A percentile compares a stretch with the other conserved stretches of the same genome.
phyloP scores from a whole-genome alignment of 2,113 vertebrate genomes.

The Pithys albifrons region DNA sequence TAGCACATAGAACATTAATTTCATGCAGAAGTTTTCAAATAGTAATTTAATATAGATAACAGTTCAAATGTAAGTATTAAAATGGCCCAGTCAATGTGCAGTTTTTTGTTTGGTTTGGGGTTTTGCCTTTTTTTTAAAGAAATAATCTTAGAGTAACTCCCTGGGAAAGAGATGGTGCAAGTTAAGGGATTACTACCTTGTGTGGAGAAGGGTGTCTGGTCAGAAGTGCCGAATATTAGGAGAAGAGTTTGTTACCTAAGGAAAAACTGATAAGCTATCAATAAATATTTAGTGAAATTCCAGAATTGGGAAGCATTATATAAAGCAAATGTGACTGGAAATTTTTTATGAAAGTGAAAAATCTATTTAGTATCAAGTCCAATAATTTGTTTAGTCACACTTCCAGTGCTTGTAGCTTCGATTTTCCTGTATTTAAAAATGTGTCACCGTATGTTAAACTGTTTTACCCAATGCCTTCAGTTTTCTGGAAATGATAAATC shows the following conservation, averaged over 20 bases:
- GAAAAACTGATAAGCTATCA: neutral
- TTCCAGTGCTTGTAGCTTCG: constrained; percentile 27
- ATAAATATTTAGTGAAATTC: neutral
- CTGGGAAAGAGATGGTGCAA: neutral
- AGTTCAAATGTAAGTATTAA: neutral
- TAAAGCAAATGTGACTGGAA: neutral
- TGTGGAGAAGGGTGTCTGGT: neutral
- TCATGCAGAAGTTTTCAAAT: neutral
- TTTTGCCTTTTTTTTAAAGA: neutral
- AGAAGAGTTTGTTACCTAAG: neutral
- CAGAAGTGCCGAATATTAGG: neutral
- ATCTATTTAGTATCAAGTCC: neutral
- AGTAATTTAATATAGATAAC: neutral
- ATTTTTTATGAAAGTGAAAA: neutral
- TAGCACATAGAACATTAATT: neutral
- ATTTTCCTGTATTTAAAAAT: constrained; percentile 53
- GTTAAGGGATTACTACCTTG: neutral
- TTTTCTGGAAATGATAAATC: constrained; percentile 71
- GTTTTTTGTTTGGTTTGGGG: neutral
- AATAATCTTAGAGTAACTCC: neutral
- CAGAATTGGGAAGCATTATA: neutral
- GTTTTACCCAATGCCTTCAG: constrained; percentile 44
- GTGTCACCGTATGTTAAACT: constrained; percentile 50
- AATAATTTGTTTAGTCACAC: neutral
- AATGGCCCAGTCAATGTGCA: neutral